Evolutionary conservation across 2,888 invertebrate genomes (phyloP), one percentile per base, ranked within the genome.

Genomic region (Metalampra italica): DNA sequence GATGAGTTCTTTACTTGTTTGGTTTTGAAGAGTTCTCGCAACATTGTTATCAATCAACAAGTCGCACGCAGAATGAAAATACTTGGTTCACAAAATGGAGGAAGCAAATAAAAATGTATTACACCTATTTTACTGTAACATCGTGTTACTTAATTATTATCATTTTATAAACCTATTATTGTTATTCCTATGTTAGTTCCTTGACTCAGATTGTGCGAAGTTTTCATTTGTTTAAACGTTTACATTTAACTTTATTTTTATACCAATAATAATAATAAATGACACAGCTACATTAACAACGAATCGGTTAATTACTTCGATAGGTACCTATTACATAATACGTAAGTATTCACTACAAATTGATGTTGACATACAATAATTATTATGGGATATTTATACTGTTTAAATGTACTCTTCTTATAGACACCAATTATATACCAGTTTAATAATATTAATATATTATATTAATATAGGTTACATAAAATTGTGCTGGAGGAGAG

Each of bases 191-290:
- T 66, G 69, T 82, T 84, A 87, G 73, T 85, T 82, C 76, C 75
- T 80, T 82, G 82, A 82, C 61, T 84, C 77, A 71, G 75, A 79
- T 89, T 89, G 89, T 89, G 89, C 89, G 88, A 86, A 78, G 68
- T 77, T 82, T 82, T 83, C 77, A 62, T 70, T 75, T 64, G 61
- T 66, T 74, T 22, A 22, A 64, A 56, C 32, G 30, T 45, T n/a
- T 54, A 48, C 68, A 66, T 62, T 66, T 71, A 69, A 71, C 47
- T 49, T 55, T 57, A 68, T 62, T 50, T 66, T 57, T 62, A 62
- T 64, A 68, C 60, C 65, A 66, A 69, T 66, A 62, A 63, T 59
- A 11, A 37, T 59, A 36, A 64, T 68, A 68, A 80, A 80, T 78
- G 82, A 85, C 78, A 83, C 76, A 71, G 68, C 86, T 87, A 87